Conservation (phyloP, 1,140 invertebrate species). For the Drosophila takahashii region DNA sequence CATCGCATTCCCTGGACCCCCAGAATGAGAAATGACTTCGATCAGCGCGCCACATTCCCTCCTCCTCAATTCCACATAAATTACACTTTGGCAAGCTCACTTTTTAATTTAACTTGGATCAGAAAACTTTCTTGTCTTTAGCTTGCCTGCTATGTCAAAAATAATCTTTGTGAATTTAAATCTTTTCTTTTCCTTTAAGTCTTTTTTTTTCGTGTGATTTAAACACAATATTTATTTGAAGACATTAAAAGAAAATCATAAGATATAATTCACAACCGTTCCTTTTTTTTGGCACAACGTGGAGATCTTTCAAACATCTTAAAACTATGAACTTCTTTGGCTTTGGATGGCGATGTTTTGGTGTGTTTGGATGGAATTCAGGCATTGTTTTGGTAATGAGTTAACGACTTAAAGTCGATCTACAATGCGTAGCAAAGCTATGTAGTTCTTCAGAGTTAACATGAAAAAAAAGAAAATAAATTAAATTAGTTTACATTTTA, state of each 20-base stretch:
- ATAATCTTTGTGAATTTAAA: too few relatives aligned
- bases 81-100: not conserved
- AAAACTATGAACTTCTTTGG: not conserved
- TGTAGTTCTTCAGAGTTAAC: not conserved
- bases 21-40: slow-evolving; percentile 1
- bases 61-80: not conserved
- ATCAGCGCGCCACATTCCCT: not conserved
- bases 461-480: not conserved
- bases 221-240: too few relatives aligned
- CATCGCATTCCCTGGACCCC: not conserved
- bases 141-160: too few relatives aligned
- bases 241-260: too few relatives aligned
- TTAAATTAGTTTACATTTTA: not conserved
- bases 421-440: not conserved
- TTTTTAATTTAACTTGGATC: slow-evolving; percentile 1
- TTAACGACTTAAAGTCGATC: not conserved
- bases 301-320: not conserved
- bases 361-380: not conserved
- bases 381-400: not conserved
- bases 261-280: too few relatives aligned
- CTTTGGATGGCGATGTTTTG: not conserved
- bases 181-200: not conserved
- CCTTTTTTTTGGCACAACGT: not conserved
- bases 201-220: not conserved
- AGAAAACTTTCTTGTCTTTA: not conserved